A percentile compares a stretch with the other conserved stretches of the same genome.
These are phyloP conservation scores for Aproaerema taeniolella DNA, from an alignment of 2,888 invertebrate species.

Conservation along the genomic window DNA sequence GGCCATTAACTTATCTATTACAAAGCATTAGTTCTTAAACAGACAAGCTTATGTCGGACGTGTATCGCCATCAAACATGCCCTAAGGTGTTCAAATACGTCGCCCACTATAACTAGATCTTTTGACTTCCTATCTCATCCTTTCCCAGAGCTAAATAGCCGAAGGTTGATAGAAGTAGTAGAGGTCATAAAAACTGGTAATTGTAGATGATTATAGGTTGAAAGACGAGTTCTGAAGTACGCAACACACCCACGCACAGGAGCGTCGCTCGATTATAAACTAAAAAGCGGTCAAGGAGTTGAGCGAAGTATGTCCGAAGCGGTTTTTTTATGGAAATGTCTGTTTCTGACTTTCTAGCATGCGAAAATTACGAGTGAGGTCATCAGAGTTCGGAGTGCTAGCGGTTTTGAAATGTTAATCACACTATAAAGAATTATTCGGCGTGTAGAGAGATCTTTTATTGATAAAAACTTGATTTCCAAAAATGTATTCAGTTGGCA, in stretches of 20 bases:
- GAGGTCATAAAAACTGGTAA: conserved; percentile 37
- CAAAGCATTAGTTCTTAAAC: conserved; percentile 37
- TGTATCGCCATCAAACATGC: conserved; percentile 24
- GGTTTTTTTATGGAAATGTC: conserved; percentile 4
- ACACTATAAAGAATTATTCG: not conserved
- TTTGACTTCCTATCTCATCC: conserved; percentile 19
- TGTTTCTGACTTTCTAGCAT: conserved; percentile 5
- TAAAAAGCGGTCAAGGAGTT: conserved; percentile 12
- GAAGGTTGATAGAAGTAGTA: conserved; percentile 16
- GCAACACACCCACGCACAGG: conserved; percentile 23
- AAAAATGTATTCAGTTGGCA: too few species aligned
- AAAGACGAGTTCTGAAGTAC: conserved; percentile 24
- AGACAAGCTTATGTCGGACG: conserved; percentile 27
- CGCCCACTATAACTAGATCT: conserved; percentile 25
- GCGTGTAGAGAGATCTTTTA: too few species aligned
- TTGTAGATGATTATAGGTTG: conserved; percentile 37
- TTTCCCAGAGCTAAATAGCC: conserved; percentile 9
- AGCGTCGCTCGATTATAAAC: conserved; percentile 24
- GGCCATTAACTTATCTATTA: conserved; percentile 28
- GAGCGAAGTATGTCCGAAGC: not conserved
- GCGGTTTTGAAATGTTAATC: too few species aligned
- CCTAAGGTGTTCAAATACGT: conserved; percentile 30
- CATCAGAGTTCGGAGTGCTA: not conserved
- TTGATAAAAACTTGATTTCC: too few species aligned
- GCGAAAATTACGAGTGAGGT: conserved; percentile 1